Base-by-base conservation (phyloP, 2,113 vertebrate species). In the Mastomys natalensis region DNA sequence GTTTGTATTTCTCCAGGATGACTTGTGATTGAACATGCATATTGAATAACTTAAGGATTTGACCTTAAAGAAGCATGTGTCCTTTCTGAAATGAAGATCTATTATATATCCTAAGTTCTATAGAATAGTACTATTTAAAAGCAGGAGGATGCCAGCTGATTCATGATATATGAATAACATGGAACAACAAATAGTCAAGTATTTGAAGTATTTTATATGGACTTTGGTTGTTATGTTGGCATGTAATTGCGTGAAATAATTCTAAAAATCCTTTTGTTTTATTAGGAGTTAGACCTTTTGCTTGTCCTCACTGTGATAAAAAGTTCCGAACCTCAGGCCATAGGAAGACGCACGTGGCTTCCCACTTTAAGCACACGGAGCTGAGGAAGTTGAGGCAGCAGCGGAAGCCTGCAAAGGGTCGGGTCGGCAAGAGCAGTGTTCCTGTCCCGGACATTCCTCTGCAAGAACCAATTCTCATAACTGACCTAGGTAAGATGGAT, bases 381-480 rank as follows among this genome's bases (percentile, higher is more conserved):
- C 97, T 99, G 45, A 99, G 99, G 97, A 99, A 99, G 97, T 98
- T 99, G 98, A 98, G 99, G 81, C 99, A 99, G 95, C 99, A 99
- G 6, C 99, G 99, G 4, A 99, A 99, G 96, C 98, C 99, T 8
- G 98, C 99, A 40, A 99, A 99, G 98, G 98, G 98, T 77, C 99
- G 99, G 73, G 98, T 98, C 15, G 99, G 99, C 97, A 99, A 99
- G 98, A 98, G 98, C 10, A 99, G 84, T 81, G 97, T 99, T 86
- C 99, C 99, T 3, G 98, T 99, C 48, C 99, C 99, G 2, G 99
- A 99, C 10, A 99, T 99, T 74, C 99, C 99, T 93, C 97, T 99
- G 96, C 99, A 99, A 95, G 99, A 99, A n/a, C 99, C 99, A 11
- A 99, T 99, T 92, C 99, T 99, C 96, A 99, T 99, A 97, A 99